Percentiles rank a stretch among this genome's conserved stretches.
These are phyloP conservation scores for Coenonympha arcania DNA, from an alignment of 2,888 invertebrate genomes.

Conservation along the genomic window DNA sequence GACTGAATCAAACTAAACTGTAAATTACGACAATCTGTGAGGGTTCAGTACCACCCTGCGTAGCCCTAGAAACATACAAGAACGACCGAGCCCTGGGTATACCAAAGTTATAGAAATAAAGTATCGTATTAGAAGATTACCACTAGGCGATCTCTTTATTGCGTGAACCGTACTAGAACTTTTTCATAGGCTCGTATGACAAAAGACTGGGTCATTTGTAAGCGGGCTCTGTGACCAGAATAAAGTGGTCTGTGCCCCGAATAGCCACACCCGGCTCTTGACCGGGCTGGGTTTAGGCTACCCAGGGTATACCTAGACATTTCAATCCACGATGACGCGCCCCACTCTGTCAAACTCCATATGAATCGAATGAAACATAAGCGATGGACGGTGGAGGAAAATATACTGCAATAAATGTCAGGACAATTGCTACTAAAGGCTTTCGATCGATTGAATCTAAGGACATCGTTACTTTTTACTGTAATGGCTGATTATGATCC, in stretches of 20 bases:
- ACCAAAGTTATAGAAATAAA: slow-evolving; percentile 3
- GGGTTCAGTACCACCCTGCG: no score
- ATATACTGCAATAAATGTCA: slow-evolving; percentile 1
- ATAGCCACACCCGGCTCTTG: no score
- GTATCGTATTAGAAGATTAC: slow-evolving; percentile 6
- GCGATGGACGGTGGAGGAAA: background rate
- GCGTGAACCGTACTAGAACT: slow-evolving; percentile 10
- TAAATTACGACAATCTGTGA: no score
- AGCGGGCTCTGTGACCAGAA: slow-evolving; percentile 12
- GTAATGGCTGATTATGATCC: background rate
- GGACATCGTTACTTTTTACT: background rate
- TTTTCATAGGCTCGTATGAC: slow-evolving; percentile 14
- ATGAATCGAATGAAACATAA: no score
- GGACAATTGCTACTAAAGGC: background rate
- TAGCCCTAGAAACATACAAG: no score
- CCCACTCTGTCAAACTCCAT: no score
- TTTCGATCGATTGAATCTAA: background rate
- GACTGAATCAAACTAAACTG: no score
- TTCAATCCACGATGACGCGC: no score
- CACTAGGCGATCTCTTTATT: slow-evolving; percentile 6
- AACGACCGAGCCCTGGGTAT: no score
- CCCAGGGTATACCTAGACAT: background rate
- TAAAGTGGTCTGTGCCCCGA: background rate
- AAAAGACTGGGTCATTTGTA: slow-evolving; percentile 10
- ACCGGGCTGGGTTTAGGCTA: background rate